Evolutionary conservation across 2,113 vertebrate species (phyloP), one percentile per base, ranked within the genome.

Genomic region (Phalacrocorax brasilianus): DNA sequence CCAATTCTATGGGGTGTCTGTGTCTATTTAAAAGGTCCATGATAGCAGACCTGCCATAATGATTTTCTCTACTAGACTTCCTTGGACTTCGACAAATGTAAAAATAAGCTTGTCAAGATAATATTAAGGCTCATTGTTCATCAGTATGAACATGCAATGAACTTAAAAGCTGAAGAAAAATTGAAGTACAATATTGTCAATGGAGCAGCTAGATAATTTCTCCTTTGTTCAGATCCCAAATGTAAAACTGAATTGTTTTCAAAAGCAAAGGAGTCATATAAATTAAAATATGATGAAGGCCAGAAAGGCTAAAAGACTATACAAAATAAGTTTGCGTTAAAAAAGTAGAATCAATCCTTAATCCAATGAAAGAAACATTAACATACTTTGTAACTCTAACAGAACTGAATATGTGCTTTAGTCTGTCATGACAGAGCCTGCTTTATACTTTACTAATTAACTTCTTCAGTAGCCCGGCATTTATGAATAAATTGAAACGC

Each of bases 81-180:
- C 62, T 90, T 77, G 68, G 89, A 87, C 68, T 53, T 12, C 30
- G 65, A 87, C 8, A 62, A 88, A 71, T 82, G 28, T 63, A 56
- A 70, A 88, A 91, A 73, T 88, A 72, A 85, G 47, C 90, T 94
- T 95, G 91, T 95, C 92, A 89, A 95, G 92, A 93, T 91, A 95
- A 91, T 73, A 88, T 56, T 78, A 93, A 77, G 82, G 49, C 32
- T 38, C 38, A 58, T 67, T 80, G 28, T 42, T 49, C 21, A 63
- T 50, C 45, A 72, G 12, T 89, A 78, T 58, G 90, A 89, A 18
- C 38, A 44, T 28, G 4, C 10, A 90, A 63, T 71, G 38, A 92
- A 68, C 61, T 71, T 77, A 70, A 84, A 89, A 59, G 32, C 40
- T 52, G 59, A 90, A 81, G 45, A 92, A 90, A 91, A 95, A 74